Percentiles rank a stretch among this genome's conserved stretches.
These are phyloP conservation scores for Cylindroiulus punctatus DNA, from an alignment of 2,888 invertebrate genomes.

Conservation along the genomic window DNA sequence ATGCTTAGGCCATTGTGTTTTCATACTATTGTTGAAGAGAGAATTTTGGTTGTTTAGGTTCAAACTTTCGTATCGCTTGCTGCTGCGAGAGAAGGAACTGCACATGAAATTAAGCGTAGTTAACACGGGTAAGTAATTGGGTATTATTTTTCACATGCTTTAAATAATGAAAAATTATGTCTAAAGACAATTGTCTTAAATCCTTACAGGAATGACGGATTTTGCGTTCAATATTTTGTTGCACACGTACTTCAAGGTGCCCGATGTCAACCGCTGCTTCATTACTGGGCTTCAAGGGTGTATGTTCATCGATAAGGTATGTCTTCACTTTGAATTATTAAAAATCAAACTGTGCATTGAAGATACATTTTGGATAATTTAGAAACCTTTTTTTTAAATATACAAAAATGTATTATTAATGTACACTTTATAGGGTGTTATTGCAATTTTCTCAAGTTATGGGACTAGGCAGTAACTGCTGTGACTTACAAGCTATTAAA, in stretches of 20 bases:
- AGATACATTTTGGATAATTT: too few relatives aligned
- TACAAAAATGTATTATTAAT: too few relatives aligned
- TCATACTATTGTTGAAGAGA: neutral
- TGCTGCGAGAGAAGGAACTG: slow-evolving; percentile 88
- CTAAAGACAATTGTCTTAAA: neutral
- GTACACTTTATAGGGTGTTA: too few relatives aligned
- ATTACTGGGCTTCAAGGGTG: slow-evolving; percentile 92
- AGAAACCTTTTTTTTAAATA: too few relatives aligned
- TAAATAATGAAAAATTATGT: neutral
- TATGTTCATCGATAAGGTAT: slow-evolving; percentile 79
- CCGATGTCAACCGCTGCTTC: slow-evolving; percentile 89
- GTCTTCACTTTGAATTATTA: too few relatives aligned
- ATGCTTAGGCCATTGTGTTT: too few relatives aligned
- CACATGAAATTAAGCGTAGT: slow-evolving; percentile 93
- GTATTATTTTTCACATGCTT: neutral
- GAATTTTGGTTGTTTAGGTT: slow-evolving; percentile 72
- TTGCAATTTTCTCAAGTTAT: too few relatives aligned
- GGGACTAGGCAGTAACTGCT: too few relatives aligned
- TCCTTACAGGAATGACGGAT: slow-evolving; percentile 56
- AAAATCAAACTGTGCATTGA: too few relatives aligned
- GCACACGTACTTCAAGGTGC: slow-evolving; percentile 96
- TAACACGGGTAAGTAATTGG: slow-evolving; percentile 87
- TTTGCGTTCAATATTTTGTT: slow-evolving; percentile 84
- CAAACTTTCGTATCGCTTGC: slow-evolving; percentile 90
- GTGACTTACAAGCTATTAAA: too few relatives aligned